These are phyloP conservation scores for Ormyrus labotus DNA, from an alignment of 2,888 invertebrate genomes.

Conservation along the genomic window DNA sequence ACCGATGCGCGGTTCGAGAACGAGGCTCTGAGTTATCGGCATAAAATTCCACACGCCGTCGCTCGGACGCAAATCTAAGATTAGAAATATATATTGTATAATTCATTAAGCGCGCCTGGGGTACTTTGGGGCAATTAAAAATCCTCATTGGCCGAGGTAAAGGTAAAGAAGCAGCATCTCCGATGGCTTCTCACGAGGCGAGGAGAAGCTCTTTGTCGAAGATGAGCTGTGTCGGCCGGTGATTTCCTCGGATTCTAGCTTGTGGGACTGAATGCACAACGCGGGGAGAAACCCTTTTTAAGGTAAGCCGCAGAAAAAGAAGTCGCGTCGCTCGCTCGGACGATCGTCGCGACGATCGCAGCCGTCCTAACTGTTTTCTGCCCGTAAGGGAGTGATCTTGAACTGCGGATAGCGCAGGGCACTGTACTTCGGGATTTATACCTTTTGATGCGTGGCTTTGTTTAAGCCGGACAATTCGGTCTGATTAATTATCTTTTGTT, in stretches of 20 bases:
- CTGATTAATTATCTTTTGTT: no score
- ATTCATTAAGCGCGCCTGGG: no score
- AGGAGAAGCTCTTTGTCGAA: conserved; percentile 15
- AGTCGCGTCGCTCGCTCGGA: conserved; percentile 58
- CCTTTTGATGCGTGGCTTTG: background rate
- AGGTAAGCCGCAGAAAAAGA: conserved; percentile 53
- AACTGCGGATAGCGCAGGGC: background rate
- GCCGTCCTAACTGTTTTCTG: conserved; percentile 28
- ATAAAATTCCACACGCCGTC: no score
- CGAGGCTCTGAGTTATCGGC: no score
- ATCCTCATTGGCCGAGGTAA: no score
- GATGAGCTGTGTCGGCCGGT: background rate
- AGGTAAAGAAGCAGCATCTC: no score
- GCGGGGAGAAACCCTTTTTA: conserved; percentile 43
- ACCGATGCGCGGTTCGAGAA: no score
- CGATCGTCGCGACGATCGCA: conserved; percentile 56
- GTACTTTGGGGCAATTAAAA: no score
- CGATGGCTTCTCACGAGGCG: conserved; percentile 17
- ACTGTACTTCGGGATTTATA: no score
- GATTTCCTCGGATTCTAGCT: conserved; percentile 6
- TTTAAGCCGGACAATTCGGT: no score
- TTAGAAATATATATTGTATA: no score
- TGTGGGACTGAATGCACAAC: conserved; percentile 26
- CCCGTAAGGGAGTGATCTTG: background rate
- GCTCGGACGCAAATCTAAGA: no score